Percentiles rank a stretch among this genome's conserved stretches.
phyloP scores from a whole-genome alignment of 2,113 vertebrate genomes.

The Indicator maculatus region DNA sequence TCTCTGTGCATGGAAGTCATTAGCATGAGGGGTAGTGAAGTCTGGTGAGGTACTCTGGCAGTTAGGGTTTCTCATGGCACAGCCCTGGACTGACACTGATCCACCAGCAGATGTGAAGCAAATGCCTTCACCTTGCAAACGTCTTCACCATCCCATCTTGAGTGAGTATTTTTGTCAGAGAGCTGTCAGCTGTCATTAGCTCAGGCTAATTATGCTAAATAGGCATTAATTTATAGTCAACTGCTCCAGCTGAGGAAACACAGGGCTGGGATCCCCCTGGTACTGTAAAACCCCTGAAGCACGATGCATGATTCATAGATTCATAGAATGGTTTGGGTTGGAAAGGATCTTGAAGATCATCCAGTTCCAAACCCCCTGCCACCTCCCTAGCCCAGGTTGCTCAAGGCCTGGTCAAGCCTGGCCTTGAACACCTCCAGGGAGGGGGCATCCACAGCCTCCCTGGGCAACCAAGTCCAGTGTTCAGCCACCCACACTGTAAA shows the following conservation, averaged over 20 bases:
- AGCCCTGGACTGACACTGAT: not conserved
- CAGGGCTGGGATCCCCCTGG: not conserved
- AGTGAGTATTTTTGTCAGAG: not conserved
- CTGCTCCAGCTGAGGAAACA: not conserved
- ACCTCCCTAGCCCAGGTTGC: too few species aligned
- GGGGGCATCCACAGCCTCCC: too few species aligned
- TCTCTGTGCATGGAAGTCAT: not conserved
- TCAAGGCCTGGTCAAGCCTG: too few species aligned
- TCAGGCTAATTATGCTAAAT: not conserved
- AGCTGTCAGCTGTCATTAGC: not conserved
- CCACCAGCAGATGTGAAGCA: not conserved
- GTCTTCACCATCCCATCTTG: fast-evolving
- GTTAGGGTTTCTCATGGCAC: not conserved
- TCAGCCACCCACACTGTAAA: too few species aligned
- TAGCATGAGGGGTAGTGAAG: not conserved
- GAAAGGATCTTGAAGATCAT: too few species aligned
- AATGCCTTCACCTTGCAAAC: not conserved
- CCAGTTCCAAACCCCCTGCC: too few species aligned
- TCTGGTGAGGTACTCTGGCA: not conserved
- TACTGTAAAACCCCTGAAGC: not conserved
- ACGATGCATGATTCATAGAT: not conserved
- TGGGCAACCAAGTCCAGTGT: too few species aligned
- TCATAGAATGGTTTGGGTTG: too few species aligned
- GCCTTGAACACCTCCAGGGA: too few species aligned
- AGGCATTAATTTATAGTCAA: not conserved